These are phyloP conservation scores for Rhabditophanes sp. DNA, from an alignment of 2,888 invertebrate species.

Conservation along the genomic window DNA sequence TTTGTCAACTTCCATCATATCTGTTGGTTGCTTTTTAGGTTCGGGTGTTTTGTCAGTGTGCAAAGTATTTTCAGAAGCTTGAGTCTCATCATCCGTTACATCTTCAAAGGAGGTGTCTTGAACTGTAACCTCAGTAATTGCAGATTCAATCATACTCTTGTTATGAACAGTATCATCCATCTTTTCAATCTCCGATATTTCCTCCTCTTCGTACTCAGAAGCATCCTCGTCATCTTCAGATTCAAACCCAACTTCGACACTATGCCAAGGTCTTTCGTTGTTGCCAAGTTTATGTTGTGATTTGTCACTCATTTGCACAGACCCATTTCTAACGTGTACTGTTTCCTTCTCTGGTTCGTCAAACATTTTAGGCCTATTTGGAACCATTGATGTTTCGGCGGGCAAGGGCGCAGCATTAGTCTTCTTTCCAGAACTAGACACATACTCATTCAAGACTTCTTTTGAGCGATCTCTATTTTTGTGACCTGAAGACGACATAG, in stretches of 20 bases:
- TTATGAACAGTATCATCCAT: conserved; percentile 1
- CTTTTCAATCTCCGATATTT: background rate
- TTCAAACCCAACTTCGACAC: conserved; percentile 26
- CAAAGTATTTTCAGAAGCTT: too few species aligned
- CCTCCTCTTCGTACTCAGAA: too few species aligned
- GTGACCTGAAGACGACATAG: too few species aligned
- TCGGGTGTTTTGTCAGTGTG: too few species aligned
- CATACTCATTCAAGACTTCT: background rate
- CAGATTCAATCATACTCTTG: background rate
- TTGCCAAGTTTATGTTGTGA: conserved; percentile 10
- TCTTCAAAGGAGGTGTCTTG: conserved; percentile 3
- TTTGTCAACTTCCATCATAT: too few species aligned
- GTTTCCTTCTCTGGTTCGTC: conserved; percentile 1
- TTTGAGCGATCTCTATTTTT: conserved; percentile 7
- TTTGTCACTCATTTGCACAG: conserved; percentile 14
- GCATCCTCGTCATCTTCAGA: conserved; percentile 8
- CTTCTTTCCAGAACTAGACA: background rate
- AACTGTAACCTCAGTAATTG: conserved; percentile 1
- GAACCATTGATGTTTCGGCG: background rate
- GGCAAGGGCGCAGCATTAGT: background rate
- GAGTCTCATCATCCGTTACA: conserved; percentile 1
- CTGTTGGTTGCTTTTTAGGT: too few species aligned
- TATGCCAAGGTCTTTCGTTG: conserved; percentile 28
- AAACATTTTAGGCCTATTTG: background rate
- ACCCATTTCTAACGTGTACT: conserved; percentile 12